A percentile compares a stretch with the other conserved stretches of the same genome.
These are phyloP conservation scores for Manduca sexta DNA, from an alignment of 1,140 invertebrate species.

Conservation along the genomic window DNA sequence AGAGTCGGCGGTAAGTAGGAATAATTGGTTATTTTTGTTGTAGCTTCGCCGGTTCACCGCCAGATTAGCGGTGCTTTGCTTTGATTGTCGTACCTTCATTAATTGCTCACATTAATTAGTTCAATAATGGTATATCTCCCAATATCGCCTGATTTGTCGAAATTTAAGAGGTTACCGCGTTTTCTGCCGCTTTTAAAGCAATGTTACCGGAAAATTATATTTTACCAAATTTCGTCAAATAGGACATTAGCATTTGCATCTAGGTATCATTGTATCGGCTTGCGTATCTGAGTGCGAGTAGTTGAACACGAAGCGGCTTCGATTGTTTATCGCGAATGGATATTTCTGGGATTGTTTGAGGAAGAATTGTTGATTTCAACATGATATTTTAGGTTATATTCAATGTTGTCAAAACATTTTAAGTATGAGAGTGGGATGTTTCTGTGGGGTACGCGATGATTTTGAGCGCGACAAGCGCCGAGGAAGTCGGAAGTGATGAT, in stretches of 20 bases:
- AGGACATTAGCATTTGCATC: conserved; percentile 70
- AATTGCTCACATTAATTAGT: conserved; percentile 71
- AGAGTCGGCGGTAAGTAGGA: conserved; percentile 92
- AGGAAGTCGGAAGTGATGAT: conserved; percentile 1
- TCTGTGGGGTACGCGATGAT: conserved; percentile 8
- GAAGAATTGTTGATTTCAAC: conserved; percentile 47
- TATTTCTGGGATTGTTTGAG: conserved; percentile 33
- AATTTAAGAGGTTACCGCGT: conserved; percentile 5
- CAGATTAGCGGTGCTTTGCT: conserved; percentile 74
- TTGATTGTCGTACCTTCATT: conserved; percentile 74
- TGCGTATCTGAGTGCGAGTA: conserved; percentile 59
- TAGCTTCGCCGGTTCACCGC: conserved; percentile 74
- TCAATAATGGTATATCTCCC: conserved; percentile 31
- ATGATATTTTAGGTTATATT: conserved; percentile 71
- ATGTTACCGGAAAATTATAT: conserved; percentile 49
- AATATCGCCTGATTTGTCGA: conserved; percentile 11
- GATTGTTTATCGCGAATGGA: conserved; percentile 18
- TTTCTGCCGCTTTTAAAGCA: conserved; percentile 9
- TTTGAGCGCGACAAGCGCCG: conserved; percentile 1
- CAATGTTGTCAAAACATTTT: conserved; percentile 71
- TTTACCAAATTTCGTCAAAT: conserved; percentile 70
- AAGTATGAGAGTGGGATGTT: conserved; percentile 13
- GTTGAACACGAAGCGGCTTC: conserved; percentile 35
- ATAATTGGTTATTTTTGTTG: conserved; percentile 74
- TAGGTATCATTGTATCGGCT: conserved; percentile 70